Percentiles rank a stretch among this genome's conserved stretches.
phyloP scores from a whole-genome alignment of 2,113 vertebrate species.

The Odobenus rosmarus region DNA sequence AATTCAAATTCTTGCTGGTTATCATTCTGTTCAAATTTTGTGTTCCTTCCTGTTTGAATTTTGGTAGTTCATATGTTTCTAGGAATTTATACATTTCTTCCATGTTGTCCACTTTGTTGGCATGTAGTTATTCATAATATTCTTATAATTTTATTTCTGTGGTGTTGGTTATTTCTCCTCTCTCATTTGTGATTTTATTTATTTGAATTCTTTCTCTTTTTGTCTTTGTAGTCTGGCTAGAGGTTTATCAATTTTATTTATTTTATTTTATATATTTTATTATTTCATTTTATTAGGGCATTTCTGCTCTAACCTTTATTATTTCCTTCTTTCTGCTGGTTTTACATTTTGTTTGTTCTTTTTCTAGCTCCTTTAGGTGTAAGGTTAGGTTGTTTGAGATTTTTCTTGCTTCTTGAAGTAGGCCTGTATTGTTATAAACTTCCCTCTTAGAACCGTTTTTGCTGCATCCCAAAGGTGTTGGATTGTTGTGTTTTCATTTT shows the following conservation, averaged over 20 bases:
- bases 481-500: neutral
- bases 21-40: neutral
- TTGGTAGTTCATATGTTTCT: neutral
- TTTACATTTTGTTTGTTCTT: neutral
- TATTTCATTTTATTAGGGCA: neutral
- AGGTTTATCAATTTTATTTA: neutral
- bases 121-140: neutral
- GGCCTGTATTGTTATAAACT: neutral
- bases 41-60: neutral
- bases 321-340: neutral
- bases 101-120: neutral
- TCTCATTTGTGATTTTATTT: neutral
- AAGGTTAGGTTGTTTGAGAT: neutral
- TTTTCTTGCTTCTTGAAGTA: neutral
- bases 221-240: neutral
- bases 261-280: neutral
- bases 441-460: neutral
- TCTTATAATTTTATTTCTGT: no score
- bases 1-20: neutral
- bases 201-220: neutral
- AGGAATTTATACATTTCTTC: neutral
- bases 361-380: neutral
- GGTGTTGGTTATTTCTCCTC: neutral
- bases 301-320: neutral
- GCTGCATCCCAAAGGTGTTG: neutral